Base-by-base conservation (phyloP, 2,113 vertebrate genomes). In the Peucedramus taeniatus region DNA sequence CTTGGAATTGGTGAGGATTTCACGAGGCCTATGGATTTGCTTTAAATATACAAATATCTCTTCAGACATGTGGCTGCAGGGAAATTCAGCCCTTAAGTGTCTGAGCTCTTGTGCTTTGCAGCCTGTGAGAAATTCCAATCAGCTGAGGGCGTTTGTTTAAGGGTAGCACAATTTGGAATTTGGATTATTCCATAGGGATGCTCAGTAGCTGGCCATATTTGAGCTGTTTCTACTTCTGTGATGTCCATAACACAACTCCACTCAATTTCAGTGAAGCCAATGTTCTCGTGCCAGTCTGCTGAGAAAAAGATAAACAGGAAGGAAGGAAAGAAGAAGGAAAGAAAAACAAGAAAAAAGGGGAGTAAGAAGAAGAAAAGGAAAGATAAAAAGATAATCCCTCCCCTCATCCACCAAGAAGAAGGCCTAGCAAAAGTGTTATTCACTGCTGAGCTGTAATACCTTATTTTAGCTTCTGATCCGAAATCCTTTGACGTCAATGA, bases 401-500 rank as follows among this genome's bases (percentile, higher is more conserved):
- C 27, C 6, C 23, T 89, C 59, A 86, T 56, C 8, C 20, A 63
- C 28, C 44, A 89, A 59, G 59, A 87, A 13, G 35, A 89, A 89
- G 26, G 44, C 17, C 91, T 94, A 59, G 89, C 74, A 94, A 35
- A 96, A 89, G 53, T 7, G 49, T 69, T 89, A 79, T 82, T 94
- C 77, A 87, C 1, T 57, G 44, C 72, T 35, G 53, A 76, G 65
- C 61, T 93, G 74, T 78, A 94, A 93, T 83, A 85, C 21, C 81
- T 89, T 94, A 91, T 87, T 94, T 97, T 90, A 93, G 91, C 76
- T 93, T 47, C 61, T 72, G 49, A 76, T 91, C 69, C 15, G 76
- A 89, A 94, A 84, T 79, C 81, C 91, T 94, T 87, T 95, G 81
- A 95, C 45, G 82, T 96, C 91, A 95, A 56, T 86, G 83, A 92